Evolutionary conservation across 1,140 invertebrate species (phyloP).

Genomic region (Drosophila suzukii): DNA sequence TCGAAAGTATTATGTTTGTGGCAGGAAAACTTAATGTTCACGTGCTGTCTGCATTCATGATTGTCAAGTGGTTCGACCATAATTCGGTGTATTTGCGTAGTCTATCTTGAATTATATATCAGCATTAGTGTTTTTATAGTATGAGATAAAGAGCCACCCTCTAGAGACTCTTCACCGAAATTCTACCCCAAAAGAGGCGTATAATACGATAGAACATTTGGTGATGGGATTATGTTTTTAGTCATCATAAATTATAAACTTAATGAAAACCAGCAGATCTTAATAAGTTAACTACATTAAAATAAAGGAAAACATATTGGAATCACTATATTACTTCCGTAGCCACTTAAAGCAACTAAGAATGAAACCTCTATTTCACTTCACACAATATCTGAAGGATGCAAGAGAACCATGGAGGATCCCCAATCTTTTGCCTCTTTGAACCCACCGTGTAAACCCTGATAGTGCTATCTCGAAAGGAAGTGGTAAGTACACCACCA

Average conservation of each 20-base stretch:
- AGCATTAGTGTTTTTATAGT: not conserved
- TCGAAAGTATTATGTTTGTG: constrained; percentile 14
- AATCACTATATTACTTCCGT: not conserved
- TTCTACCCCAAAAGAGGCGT: not conserved
- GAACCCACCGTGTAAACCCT: constrained; percentile 39
- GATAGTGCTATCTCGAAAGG: constrained; percentile 44
- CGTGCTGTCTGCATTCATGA: constrained; percentile 11
- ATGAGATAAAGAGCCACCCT: constrained; percentile 5
- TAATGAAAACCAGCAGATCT: not conserved
- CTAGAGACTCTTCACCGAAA: no score
- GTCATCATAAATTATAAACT: not conserved
- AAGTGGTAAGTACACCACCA: constrained; percentile 53
- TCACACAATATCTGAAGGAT: not conserved
- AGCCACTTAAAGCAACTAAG: constrained; percentile 7
- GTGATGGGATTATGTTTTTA: not conserved
- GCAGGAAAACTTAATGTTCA: constrained; percentile 3
- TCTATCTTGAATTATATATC: constrained; percentile 2
- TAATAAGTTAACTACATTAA: not conserved
- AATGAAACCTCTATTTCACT: not conserved
- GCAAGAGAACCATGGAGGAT: not conserved
- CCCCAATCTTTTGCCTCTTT: not conserved
- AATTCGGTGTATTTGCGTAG: constrained; percentile 5
- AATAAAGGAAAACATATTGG: not conserved
- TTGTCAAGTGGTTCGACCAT: constrained; percentile 18
- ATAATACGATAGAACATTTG: not conserved